Evolutionary conservation across 1,140 invertebrate genomes (phyloP).

Genomic region (Archivesica marissinica): DNA sequence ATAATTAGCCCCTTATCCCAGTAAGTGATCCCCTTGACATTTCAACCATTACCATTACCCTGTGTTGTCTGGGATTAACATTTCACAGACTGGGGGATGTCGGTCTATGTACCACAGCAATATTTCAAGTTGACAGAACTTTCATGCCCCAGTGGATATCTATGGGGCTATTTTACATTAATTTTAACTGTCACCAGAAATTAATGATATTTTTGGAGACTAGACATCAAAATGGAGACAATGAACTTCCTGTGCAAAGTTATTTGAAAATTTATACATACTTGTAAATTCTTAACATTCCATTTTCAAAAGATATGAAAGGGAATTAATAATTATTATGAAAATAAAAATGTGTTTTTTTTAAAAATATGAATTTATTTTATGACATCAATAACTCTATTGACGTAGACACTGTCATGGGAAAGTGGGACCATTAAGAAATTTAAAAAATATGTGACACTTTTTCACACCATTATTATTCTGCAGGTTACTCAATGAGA

Average conservation of each 20-base stretch:
- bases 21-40: constrained; percentile 32
- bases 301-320: too few relatives aligned
- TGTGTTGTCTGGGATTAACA: constrained; percentile 1
- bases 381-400: too few relatives aligned
- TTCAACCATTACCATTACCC: constrained; percentile 9
- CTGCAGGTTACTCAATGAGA: too few relatives aligned
- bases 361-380: too few relatives aligned
- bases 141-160: background rate
- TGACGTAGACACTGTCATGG: too few relatives aligned
- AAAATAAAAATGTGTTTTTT: too few relatives aligned
- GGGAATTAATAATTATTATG: too few relatives aligned
- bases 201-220: background rate
- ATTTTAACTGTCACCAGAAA: background rate
- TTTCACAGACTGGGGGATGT: background rate
- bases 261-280: background rate
- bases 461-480: too few relatives aligned
- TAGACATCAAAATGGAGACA: background rate
- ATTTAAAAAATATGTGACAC: too few relatives aligned
- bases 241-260: background rate
- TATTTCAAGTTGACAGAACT: constrained; percentile 5
- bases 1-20: constrained; percentile 17
- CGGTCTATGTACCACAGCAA: background rate
- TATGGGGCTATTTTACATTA: background rate
- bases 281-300: too few relatives aligned
- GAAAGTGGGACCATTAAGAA: too few relatives aligned